Percentiles rank a stretch among this genome's conserved stretches.
phyloP scores from a whole-genome alignment of 2,113 vertebrate genomes.

The Phalacrocorax brasilianus region DNA sequence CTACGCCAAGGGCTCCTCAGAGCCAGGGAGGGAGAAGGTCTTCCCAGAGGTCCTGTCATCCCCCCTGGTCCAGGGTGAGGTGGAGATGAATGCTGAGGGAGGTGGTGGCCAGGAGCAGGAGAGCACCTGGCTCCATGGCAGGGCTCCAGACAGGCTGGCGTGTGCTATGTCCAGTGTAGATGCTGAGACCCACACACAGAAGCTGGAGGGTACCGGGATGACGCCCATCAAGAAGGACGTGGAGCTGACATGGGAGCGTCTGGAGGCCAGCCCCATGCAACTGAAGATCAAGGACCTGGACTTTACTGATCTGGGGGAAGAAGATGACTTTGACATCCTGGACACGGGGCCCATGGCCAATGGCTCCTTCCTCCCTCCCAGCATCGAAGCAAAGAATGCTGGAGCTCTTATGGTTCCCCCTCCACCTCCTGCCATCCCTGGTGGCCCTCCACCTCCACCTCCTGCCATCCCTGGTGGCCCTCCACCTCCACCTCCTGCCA shows the following conservation, averaged over 20 bases:
- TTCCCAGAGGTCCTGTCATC: neutral
- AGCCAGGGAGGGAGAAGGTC: neutral
- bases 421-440: constrained; percentile 21
- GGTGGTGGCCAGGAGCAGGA: constrained; percentile 12
- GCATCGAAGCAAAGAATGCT: neutral
- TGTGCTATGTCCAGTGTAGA: constrained; percentile 81
- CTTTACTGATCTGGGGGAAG: constrained; percentile 92
- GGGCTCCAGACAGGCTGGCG: constrained; percentile 27
- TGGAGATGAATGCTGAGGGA: neutral
- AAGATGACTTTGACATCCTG: constrained; percentile 90
- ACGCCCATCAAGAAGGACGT: constrained; percentile 71
- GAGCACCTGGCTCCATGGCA: neutral
- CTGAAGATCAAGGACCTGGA: constrained; percentile 93
- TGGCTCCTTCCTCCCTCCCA: neutral
- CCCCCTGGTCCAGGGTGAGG: neutral
- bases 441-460: constrained; percentile 64
- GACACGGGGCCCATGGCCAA: constrained; percentile 73
- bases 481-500: constrained; percentile 30
- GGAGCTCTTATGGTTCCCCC: constrained; percentile 37
- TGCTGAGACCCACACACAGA: constrained; percentile 71
- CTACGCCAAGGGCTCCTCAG: constrained; percentile 65
- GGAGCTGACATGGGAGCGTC: constrained; percentile 75
- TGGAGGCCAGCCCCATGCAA: constrained; percentile 64
- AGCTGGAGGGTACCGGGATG: constrained; percentile 75
- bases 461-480: constrained; percentile 23